phyloP scores from a whole-genome alignment of 2,888 invertebrate species.

The Leptopilina syphax region DNA sequence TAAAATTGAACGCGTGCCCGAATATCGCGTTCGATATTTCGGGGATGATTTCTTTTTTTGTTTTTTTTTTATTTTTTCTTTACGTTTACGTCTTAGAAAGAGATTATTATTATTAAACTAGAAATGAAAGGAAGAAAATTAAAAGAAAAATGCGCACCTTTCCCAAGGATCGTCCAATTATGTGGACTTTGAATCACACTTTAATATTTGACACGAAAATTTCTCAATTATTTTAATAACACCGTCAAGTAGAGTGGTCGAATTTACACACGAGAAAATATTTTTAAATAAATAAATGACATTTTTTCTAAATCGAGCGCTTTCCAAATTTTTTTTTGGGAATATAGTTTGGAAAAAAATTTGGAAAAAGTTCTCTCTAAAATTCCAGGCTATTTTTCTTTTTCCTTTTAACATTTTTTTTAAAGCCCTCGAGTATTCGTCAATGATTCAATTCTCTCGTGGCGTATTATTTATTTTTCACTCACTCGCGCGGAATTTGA shows the following conservation, averaged over 20 bases:
- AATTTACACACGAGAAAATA: background rate
- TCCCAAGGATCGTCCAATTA: conserved; percentile 36
- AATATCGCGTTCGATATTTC: conserved; percentile 31
- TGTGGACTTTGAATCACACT: conserved; percentile 27
- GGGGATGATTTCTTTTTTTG: conserved; percentile 33
- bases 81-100: conserved; percentile 39
- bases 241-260: conserved; percentile 36
- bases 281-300: background rate
- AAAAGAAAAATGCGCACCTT: conserved; percentile 33
- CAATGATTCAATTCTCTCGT: conserved; percentile 24
- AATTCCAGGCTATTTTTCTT: background rate
- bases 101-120: conserved; percentile 5
- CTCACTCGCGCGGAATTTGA: conserved; percentile 25
- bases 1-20: conserved; percentile 51
- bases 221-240: conserved; percentile 29
- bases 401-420: too few species aligned
- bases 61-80: conserved; percentile 45
- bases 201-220: conserved; percentile 45
- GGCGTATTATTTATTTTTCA: conserved; percentile 11
- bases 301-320: background rate
- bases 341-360: background rate
- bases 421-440: background rate
- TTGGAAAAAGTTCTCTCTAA: background rate
- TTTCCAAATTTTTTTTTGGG: background rate
- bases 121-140: background rate